These are phyloP conservation scores for Crotalus tigris DNA, from an alignment of 2,113 vertebrate genomes.

Conservation along the genomic window DNA sequence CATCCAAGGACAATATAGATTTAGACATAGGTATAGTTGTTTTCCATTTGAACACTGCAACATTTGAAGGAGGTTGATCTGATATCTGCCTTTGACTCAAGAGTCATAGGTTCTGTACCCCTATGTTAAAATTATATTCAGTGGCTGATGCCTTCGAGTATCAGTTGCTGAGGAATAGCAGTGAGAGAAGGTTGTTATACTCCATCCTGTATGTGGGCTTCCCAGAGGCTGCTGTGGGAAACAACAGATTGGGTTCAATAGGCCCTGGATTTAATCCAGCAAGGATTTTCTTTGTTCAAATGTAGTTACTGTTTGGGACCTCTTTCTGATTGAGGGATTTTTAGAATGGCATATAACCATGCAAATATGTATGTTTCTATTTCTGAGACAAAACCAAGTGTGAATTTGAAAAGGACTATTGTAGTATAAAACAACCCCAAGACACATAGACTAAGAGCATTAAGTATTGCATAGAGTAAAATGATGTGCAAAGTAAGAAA, in stretches of 20 bases:
- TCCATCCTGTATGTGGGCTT: background rate
- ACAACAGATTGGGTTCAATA: background rate
- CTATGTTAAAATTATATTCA: background rate
- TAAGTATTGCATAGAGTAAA: background rate
- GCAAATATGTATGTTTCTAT: background rate
- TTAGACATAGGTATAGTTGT: background rate
- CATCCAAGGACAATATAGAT: background rate
- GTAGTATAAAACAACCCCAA: background rate
- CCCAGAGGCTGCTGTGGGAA: background rate
- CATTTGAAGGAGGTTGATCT: background rate
- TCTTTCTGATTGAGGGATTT: background rate
- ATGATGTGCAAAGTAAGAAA: background rate
- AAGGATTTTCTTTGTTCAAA: background rate
- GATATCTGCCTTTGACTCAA: background rate
- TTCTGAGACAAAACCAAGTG: background rate
- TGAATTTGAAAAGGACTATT: background rate
- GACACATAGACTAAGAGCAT: background rate
- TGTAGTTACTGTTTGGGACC: background rate
- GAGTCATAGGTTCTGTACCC: background rate
- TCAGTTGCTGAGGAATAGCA: background rate
- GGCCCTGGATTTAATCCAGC: background rate
- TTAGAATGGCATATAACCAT: background rate
- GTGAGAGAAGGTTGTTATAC: background rate
- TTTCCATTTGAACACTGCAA: background rate
- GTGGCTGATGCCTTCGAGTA: background rate